Percentiles rank a stretch among this genome's conserved stretches.
Conservation (phyloP, 2,113 vertebrate genomes). For the Accipiter virgatus region DNA sequence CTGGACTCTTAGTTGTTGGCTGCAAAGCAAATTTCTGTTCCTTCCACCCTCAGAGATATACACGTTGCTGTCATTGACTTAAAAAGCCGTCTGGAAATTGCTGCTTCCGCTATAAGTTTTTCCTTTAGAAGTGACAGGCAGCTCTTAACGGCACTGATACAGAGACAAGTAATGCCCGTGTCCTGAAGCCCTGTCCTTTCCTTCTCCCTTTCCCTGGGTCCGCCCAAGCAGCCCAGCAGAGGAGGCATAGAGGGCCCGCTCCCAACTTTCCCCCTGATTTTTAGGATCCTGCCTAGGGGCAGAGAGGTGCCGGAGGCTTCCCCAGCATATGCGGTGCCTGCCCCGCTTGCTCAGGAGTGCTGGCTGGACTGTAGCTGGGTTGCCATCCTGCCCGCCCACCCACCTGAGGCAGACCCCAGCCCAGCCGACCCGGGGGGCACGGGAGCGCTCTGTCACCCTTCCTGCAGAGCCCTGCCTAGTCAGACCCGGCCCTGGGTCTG, state of each 20-base stretch:
- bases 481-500: not conserved
- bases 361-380: not conserved
- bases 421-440: not conserved
- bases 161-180: not conserved
- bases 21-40: constrained; percentile 51
- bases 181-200: not conserved
- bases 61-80: constrained; percentile 21
- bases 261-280: not conserved
- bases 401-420: not conserved
- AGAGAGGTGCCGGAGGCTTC: not conserved
- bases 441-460: not conserved
- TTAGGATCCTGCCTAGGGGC: not conserved
- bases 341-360: not conserved
- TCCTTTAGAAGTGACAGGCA: not conserved
- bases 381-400: too few relatives aligned
- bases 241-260: not conserved
- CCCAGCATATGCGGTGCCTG: accelerated
- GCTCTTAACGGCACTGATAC: not conserved
- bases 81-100: constrained; percentile 22
- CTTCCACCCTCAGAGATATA: constrained; percentile 18
- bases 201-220: not conserved
- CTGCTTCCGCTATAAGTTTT: constrained; percentile 8
- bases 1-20: constrained; percentile 42
- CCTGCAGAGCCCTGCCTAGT: not conserved
- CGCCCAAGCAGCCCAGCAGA: not conserved